These are phyloP conservation scores for Leptopilina boulardi DNA, from an alignment of 1,140 invertebrate species.

Conservation along the genomic window DNA sequence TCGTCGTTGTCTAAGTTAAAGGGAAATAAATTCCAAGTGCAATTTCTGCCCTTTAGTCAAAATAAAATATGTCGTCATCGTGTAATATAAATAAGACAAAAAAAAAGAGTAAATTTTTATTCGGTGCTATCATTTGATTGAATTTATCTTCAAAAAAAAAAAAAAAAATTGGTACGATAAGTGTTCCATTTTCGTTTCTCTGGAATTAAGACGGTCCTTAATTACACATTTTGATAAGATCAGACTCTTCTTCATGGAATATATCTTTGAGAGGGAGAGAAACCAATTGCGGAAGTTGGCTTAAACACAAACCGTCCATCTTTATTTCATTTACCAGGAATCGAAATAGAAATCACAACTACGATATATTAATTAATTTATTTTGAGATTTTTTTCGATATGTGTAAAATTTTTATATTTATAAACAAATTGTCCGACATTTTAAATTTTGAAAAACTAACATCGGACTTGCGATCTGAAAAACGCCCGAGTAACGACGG, in stretches of 20 bases:
- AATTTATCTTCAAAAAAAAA: background rate
- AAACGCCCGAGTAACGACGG: no score
- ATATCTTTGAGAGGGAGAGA: background rate
- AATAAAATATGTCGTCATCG: background rate
- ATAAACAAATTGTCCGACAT: no score
- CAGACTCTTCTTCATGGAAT: constrained; percentile 10
- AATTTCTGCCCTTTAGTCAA: background rate
- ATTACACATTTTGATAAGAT: constrained; percentile 22
- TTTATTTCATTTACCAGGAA: background rate
- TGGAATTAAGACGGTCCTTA: constrained; percentile 12
- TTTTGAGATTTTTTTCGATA: no score
- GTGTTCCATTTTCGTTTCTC: background rate
- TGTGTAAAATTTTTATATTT: no score
- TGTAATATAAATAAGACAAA: background rate
- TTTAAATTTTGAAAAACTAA: no score
- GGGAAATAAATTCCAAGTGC: background rate
- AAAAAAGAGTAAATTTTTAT: background rate
- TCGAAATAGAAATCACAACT: constrained; percentile 1
- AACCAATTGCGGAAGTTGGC: constrained; percentile 22
- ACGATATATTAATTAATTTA: background rate
- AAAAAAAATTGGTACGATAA: background rate
- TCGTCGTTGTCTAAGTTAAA: background rate
- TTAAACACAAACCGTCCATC: background rate
- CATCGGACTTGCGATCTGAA: no score
- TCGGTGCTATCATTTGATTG: background rate